phyloP scores from a whole-genome alignment of 2,888 invertebrate species.

The Melanchra persicariae region DNA sequence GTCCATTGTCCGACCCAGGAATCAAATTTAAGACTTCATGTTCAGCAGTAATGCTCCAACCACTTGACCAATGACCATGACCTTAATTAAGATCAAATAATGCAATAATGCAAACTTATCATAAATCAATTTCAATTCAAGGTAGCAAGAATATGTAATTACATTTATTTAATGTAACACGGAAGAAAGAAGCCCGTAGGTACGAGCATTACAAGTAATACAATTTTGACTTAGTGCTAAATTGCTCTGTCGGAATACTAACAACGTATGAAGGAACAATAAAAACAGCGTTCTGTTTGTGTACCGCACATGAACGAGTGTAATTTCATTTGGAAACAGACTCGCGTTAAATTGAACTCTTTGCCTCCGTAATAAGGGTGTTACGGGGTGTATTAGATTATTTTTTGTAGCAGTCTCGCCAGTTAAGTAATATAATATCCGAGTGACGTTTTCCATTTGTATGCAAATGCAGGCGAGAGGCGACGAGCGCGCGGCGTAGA shows the following conservation, averaged over 20 bases:
- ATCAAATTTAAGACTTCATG: too few species aligned
- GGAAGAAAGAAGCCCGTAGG: constrained; percentile 20
- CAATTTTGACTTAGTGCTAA: constrained; percentile 59
- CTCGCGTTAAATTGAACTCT: constrained; percentile 59
- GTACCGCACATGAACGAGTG: constrained; percentile 56
- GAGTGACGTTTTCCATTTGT: constrained; percentile 86
- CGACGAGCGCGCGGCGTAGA: constrained; percentile 41
- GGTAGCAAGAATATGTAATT: background rate
- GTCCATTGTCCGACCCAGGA: too few species aligned
- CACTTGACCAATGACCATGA: too few species aligned
- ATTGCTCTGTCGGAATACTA: constrained; percentile 63
- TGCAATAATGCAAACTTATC: background rate
- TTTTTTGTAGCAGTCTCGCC: constrained; percentile 69
- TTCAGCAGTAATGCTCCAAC: too few species aligned
- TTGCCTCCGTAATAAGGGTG: constrained; percentile 48
- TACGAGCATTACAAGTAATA: constrained; percentile 19
- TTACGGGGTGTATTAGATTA: constrained; percentile 49
- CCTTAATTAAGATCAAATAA: too few species aligned
- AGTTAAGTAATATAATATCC: constrained; percentile 81
- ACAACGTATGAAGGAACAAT: constrained; percentile 67
- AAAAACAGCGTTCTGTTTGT: constrained; percentile 63
- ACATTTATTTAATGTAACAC: constrained; percentile 23
- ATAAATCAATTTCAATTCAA: background rate
- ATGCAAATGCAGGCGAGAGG: constrained; percentile 80
- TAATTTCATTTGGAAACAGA: constrained; percentile 50